Conservation (phyloP, 2,797 vertebrate genomes). For the Thamnophis elegans region DNA sequence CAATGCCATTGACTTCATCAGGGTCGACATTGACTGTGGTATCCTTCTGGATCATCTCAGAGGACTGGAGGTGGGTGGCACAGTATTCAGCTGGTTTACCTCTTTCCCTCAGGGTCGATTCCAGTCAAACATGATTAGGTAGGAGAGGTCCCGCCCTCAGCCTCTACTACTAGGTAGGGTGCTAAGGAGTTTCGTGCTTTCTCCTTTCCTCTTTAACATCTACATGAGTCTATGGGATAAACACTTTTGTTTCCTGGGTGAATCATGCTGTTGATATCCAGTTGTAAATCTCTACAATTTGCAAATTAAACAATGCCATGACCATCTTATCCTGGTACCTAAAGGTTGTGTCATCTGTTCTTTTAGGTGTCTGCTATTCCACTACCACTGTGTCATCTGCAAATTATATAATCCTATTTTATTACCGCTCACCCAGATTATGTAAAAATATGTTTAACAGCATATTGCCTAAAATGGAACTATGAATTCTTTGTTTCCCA, state of each 20-base stretch:
- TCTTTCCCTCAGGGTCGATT: background rate
- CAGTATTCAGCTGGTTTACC: background rate
- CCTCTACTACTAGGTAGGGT: background rate
- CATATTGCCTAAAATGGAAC: background rate
- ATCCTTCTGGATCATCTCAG: background rate
- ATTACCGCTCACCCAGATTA: background rate
- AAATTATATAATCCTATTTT: background rate
- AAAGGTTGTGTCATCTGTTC: background rate
- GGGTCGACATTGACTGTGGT: background rate
- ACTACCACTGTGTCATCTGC: background rate
- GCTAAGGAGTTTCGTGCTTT: background rate
- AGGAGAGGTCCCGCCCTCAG: background rate
- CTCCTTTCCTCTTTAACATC: background rate
- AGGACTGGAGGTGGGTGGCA: background rate
- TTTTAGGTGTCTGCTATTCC: background rate
- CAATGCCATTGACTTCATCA: background rate
- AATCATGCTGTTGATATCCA: background rate
- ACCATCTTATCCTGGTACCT: background rate
- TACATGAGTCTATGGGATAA: background rate
- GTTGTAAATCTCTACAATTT: background rate
- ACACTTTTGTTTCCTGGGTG: background rate
- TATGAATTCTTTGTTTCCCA: background rate
- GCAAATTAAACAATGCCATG: background rate
- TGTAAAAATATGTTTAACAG: background rate
- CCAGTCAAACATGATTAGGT: background rate